A percentile compares a stretch with the other conserved stretches of the same genome.
phyloP scores from a whole-genome alignment of 2,797 vertebrate species.

The Sternarchorhynchus goeldii region DNA sequence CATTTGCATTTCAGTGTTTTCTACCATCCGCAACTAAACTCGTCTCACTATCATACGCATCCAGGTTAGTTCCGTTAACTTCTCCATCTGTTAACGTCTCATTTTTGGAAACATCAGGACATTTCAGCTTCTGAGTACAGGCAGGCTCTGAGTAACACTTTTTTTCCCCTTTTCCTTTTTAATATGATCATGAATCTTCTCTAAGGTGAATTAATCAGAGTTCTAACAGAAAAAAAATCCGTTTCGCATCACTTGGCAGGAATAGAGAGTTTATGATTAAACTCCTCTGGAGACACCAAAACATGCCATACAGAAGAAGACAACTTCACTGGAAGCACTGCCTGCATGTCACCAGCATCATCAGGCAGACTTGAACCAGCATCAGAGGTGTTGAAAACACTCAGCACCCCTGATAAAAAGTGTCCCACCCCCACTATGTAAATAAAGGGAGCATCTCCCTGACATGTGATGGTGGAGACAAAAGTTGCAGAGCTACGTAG shows the following conservation, averaged over 20 bases:
- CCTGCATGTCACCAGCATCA: not conserved
- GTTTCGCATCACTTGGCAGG: conserved; percentile 8
- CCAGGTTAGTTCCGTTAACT: conserved; percentile 47
- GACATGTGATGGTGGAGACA: no score
- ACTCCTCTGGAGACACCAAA: not conserved
- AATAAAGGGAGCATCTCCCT: no score
- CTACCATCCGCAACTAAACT: conserved; percentile 30
- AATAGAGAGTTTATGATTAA: conserved; percentile 18
- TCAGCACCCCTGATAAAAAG: no score
- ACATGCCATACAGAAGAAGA: no score
- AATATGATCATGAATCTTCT: conserved; percentile 4
- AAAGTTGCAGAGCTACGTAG: no score
- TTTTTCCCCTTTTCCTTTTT: not conserved
- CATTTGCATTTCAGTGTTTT: conserved; percentile 21
- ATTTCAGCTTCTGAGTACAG: conserved; percentile 10
- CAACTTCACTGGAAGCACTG: not conserved
- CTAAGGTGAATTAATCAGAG: conserved; percentile 32
- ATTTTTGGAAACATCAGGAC: conserved; percentile 52
- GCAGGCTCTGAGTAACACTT: conserved; percentile 21
- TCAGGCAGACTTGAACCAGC: no score
- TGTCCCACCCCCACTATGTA: no score
- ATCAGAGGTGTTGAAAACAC: no score
- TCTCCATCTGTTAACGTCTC: conserved; percentile 46
- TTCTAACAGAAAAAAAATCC: conserved; percentile 28
- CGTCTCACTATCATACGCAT: conserved; percentile 35